Base-by-base conservation (phyloP, 2,888 invertebrate genomes). In the Hemistola chrysoprasaria region DNA sequence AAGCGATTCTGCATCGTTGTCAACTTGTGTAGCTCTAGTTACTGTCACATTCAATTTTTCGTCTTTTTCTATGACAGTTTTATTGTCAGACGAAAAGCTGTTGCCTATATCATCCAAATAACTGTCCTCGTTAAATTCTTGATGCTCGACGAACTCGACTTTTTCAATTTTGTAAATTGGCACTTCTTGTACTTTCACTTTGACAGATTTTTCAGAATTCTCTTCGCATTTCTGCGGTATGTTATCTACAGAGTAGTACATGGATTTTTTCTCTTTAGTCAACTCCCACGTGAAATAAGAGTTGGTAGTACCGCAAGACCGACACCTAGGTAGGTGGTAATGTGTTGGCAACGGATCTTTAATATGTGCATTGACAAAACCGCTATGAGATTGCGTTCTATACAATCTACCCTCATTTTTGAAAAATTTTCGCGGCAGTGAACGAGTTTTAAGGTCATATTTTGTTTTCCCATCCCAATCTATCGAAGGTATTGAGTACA, bases 121-220 rank as follows among this genome's bases (percentile, higher is more conserved):
- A 35, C 77, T 79, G 54, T 88, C 88, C 50, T 88, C 88, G 26
- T 68, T 82, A 37, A 87, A 88, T 36, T 88, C 88, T 56, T 87
- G 84, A 41, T 81, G 79, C 21, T 86, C 82, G 30, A 86, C 78
- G 35, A 86, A 86, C 47, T 86, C 83, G 0, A 58, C 58, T 35
- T 63, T 65, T 5, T 56, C 59, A 0, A 77, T 48, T 61, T 75
- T 75, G 7, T 62, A 72, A 0, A 80, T 53, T 0, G 82, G 75
- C 2, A 86, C 56, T 0, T 53, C 33, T 10, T 55, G 62, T 23
- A 73, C 68, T 40, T 67, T 67, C 0, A 84, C 70, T 59, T 64
- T 77, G 3, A 84, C 72, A 2, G 16, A 16, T 16, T 4, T 16
- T 16, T 16, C 16, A 16, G 16, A 16, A 3, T 4, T 16, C 4